phyloP scores from a whole-genome alignment of 1,140 invertebrate genomes.

The Caerostris extrusa region DNA sequence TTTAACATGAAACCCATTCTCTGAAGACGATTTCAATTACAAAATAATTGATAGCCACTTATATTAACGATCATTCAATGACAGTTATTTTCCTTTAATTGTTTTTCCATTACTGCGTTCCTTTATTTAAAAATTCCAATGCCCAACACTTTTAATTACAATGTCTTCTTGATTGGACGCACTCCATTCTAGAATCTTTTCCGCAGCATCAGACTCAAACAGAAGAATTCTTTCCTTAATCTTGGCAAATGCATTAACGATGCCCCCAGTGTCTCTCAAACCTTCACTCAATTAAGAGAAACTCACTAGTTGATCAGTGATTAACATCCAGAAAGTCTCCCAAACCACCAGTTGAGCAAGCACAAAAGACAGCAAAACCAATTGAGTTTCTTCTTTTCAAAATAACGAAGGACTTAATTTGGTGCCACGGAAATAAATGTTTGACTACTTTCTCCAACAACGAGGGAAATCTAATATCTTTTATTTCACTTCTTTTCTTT shows the following conservation, averaged over 20 bases:
- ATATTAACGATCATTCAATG: no score
- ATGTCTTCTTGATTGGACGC: no score
- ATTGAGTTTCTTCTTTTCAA: constrained; percentile 23
- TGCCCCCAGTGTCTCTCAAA: neutral
- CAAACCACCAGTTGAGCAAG: constrained; percentile 38
- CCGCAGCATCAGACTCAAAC: neutral
- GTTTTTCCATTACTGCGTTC: no score
- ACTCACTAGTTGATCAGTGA: constrained; percentile 55
- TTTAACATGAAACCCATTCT: no score
- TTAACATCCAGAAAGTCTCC: constrained; percentile 7
- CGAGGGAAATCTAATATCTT: neutral
- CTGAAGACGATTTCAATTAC: no score
- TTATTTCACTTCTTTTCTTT: constrained; percentile 11
- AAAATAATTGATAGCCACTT: no score
- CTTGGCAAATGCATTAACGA: constrained; percentile 29
- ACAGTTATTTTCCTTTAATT: no score
- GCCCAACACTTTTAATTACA: no score
- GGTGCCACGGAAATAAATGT: constrained; percentile 54
- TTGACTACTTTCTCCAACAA: constrained; percentile 11
- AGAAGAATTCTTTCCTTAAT: constrained; percentile 28
- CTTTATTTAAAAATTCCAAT: no score
- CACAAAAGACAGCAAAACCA: neutral
- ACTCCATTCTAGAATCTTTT: neutral
- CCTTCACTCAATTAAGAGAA: constrained; percentile 9
- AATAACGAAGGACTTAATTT: constrained; percentile 47